These are phyloP conservation scores for Excalfactoria chinensis DNA, from an alignment of 2,113 vertebrate genomes.

Conservation along the genomic window DNA sequence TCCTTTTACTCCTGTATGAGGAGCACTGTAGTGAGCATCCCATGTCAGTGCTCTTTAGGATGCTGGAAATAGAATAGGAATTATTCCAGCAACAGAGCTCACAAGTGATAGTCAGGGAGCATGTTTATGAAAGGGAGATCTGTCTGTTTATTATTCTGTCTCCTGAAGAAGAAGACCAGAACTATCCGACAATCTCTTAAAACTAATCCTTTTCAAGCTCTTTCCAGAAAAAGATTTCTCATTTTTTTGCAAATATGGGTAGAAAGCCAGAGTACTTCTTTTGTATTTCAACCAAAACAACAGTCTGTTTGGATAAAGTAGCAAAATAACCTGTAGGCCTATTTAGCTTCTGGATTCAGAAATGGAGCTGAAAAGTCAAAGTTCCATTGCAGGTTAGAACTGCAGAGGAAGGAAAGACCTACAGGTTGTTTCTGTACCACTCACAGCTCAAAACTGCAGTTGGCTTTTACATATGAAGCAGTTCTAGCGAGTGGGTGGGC, in stretches of 20 bases:
- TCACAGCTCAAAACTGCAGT: neutral
- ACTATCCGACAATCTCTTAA: constrained; percentile 31
- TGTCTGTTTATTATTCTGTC: constrained; percentile 65
- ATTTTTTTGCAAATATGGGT: constrained; percentile 32
- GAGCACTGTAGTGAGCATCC: neutral
- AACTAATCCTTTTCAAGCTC: constrained; percentile 23
- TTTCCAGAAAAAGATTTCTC: constrained; percentile 32
- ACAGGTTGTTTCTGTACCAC: neutral
- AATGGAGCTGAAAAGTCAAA: neutral
- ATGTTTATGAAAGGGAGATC: constrained; percentile 46
- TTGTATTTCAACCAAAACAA: constrained; percentile 20
- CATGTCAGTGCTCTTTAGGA: constrained; percentile 54
- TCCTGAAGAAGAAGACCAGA: constrained; percentile 58
- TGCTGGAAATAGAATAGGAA: constrained; percentile 60
- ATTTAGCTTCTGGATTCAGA: neutral
- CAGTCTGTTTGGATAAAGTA: neutral
- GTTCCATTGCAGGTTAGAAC: neutral
- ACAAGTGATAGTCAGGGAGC: neutral
- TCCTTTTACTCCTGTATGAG: constrained; percentile 42
- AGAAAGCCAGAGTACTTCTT: neutral
- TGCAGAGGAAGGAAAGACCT: neutral
- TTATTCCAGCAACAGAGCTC: constrained; percentile 42
- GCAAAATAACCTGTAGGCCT: neutral
- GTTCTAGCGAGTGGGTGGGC: neutral
- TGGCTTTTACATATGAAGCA: neutral